Conservation (phyloP, 2,888 invertebrate species). For the Nineta flava region DNA sequence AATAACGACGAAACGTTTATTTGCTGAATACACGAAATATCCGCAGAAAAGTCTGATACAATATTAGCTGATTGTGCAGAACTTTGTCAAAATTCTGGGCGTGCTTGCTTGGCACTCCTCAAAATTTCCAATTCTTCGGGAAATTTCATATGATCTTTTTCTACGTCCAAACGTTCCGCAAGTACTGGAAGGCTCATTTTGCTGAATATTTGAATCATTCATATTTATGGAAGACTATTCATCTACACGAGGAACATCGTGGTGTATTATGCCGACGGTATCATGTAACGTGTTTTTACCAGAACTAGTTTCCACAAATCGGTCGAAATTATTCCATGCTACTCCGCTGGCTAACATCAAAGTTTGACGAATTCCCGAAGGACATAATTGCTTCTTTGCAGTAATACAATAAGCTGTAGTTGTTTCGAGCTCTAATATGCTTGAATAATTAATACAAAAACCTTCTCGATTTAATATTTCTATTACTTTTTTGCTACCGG, state of each 20-base stretch:
- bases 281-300: conserved; percentile 17
- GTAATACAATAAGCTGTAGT: conserved; percentile 13
- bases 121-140: conserved; percentile 11
- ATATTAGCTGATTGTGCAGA: too few relatives aligned
- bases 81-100: background rate
- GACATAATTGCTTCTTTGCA: conserved; percentile 13
- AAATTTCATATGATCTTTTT: conserved; percentile 13
- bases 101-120: background rate
- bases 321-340: conserved; percentile 16
- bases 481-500: conserved; percentile 14
- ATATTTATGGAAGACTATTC: too few relatives aligned
- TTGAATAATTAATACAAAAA: conserved; percentile 9
- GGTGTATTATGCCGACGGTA: conserved; percentile 21
- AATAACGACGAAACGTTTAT: too few relatives aligned
- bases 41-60: too few relatives aligned
- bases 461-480: conserved; percentile 12
- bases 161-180: conserved; percentile 12
- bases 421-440: conserved; percentile 13
- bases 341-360: conserved; percentile 14
- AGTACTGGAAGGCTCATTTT: conserved; percentile 10
- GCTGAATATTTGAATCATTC: conserved; percentile 16
- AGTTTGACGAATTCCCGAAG: conserved; percentile 12
- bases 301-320: conserved; percentile 14
- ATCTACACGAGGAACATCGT: conserved; percentile 20
- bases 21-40: too few relatives aligned